These are phyloP conservation scores for Calliphora vicina DNA, from an alignment of 1,140 invertebrate species.

Conservation along the genomic window DNA sequence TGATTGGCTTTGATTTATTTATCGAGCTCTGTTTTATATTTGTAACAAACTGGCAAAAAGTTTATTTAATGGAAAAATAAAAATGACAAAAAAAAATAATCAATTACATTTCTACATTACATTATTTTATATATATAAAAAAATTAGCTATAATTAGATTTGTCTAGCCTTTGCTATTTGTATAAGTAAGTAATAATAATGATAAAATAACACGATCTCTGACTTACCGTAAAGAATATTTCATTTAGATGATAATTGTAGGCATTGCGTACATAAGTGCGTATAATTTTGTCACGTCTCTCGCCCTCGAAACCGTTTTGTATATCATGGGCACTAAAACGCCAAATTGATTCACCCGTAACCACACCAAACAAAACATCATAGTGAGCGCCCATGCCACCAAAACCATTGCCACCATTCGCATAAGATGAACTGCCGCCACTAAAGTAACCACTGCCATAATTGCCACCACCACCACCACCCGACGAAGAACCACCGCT, in stretches of 20 bases:
- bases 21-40: too few species aligned
- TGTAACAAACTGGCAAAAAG: background rate
- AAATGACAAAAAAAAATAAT: background rate
- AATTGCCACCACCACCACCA: slow-evolving; percentile 22
- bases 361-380: slow-evolving; percentile 86
- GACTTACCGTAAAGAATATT: slow-evolving; percentile 89
- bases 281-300: slow-evolving; percentile 86
- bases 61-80: background rate
- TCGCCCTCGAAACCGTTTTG: slow-evolving; percentile 88
- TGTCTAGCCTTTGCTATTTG: too few species aligned
- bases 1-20: background rate
- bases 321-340: slow-evolving; percentile 83
- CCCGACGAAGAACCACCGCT: slow-evolving; percentile 40
- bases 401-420: slow-evolving; percentile 46
- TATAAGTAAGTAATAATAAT: too few species aligned
- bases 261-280: slow-evolving; percentile 92
- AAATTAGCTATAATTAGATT: too few species aligned
- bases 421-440: slow-evolving; percentile 43
- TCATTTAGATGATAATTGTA: slow-evolving; percentile 95
- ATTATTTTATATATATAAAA: too few species aligned
- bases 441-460: slow-evolving; percentile 36
- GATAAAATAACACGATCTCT: background rate
- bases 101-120: too few species aligned
- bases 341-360: slow-evolving; percentile 83
- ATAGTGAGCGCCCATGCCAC: slow-evolving; percentile 66